Evolutionary conservation across 1,140 invertebrate species (phyloP).

Genomic region (Dendrolimus kikuchii): DNA sequence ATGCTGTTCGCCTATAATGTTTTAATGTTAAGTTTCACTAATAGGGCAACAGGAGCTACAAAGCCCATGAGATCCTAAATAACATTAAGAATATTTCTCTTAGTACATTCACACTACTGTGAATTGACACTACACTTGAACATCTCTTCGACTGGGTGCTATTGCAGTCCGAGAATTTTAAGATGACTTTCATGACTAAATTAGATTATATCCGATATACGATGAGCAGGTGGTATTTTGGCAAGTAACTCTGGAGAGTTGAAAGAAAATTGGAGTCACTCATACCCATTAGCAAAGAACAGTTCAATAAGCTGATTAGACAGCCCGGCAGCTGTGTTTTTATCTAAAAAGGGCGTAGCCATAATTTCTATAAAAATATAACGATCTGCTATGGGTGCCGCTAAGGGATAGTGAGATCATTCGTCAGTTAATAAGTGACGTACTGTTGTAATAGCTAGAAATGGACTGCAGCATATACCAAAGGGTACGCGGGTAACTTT

Average conservation of each 20-base stretch:
- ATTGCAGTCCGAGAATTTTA: slow-evolving; percentile 18
- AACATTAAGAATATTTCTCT: slow-evolving; percentile 19
- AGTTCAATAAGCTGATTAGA: slow-evolving; percentile 15
- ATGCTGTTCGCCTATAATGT: slow-evolving; percentile 26
- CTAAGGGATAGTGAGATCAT: slow-evolving; percentile 2
- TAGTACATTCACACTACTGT: slow-evolving; percentile 9
- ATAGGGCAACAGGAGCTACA: slow-evolving; percentile 22
- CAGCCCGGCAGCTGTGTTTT: slow-evolving; percentile 1
- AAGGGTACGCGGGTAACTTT: slow-evolving; percentile 9
- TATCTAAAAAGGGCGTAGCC: background rate
- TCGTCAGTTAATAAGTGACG: slow-evolving; percentile 8
- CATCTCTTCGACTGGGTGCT: slow-evolving; percentile 11
- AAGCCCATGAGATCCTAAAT: slow-evolving; percentile 26
- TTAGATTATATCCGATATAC: slow-evolving; percentile 4
- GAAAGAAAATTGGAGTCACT: slow-evolving; percentile 30
- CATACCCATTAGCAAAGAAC: slow-evolving; percentile 21
- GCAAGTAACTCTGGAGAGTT: slow-evolving; percentile 20
- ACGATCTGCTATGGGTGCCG: slow-evolving; percentile 4
- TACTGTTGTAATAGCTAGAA: slow-evolving; percentile 6
- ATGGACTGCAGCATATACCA: slow-evolving; percentile 9
- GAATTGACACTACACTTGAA: slow-evolving; percentile 11
- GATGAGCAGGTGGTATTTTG: slow-evolving; percentile 4
- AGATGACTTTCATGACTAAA: slow-evolving; percentile 8
- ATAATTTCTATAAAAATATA: slow-evolving; percentile 14
- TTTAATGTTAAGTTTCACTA: slow-evolving; percentile 36